Percentiles rank a stretch among this genome's conserved stretches.
phyloP scores from a whole-genome alignment of 2,797 vertebrate genomes.

The Artibeus jamaicensis region DNA sequence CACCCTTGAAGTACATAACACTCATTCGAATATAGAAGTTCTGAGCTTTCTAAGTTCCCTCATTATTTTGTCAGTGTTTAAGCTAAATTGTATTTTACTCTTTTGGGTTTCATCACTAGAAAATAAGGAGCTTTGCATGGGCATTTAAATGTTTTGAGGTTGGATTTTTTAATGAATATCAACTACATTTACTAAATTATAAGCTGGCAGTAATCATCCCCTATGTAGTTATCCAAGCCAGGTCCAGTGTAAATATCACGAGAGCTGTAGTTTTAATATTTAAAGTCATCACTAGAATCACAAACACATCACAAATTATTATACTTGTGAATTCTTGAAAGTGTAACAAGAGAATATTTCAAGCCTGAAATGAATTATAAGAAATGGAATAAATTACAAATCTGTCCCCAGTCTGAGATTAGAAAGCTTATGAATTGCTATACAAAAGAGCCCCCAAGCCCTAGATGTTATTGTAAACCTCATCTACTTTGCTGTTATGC shows the following conservation, averaged over 20 bases:
- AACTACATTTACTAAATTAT: not conserved
- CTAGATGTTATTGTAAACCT: constrained; percentile 60
- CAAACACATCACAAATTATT: constrained; percentile 58
- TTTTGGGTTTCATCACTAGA: not conserved
- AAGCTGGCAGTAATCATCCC: not conserved
- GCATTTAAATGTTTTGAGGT: constrained; percentile 17
- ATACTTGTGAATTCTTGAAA: constrained; percentile 31
- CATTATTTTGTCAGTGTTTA: not conserved
- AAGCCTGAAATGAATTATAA: constrained; percentile 71
- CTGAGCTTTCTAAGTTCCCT: not conserved
- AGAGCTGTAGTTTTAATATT: constrained; percentile 20
- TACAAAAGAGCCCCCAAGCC: constrained; percentile 45
- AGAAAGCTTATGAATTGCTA: constrained; percentile 65
- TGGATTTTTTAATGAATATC: not conserved
- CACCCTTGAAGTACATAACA: not conserved
- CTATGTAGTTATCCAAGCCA: not conserved
- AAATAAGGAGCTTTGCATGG: constrained; percentile 2
- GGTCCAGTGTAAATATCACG: not conserved
- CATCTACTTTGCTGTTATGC: constrained; percentile 72
- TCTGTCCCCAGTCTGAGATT: constrained; percentile 58
- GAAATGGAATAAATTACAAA: constrained; percentile 55
- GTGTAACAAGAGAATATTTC: constrained; percentile 61
- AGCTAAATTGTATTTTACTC: not conserved
- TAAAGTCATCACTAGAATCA: constrained; percentile 22
- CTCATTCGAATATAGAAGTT: not conserved